Evolutionary conservation across 1,140 invertebrate species (phyloP), one percentile per base, ranked within the genome.

Genomic region (Drosophila arizonae): DNA sequence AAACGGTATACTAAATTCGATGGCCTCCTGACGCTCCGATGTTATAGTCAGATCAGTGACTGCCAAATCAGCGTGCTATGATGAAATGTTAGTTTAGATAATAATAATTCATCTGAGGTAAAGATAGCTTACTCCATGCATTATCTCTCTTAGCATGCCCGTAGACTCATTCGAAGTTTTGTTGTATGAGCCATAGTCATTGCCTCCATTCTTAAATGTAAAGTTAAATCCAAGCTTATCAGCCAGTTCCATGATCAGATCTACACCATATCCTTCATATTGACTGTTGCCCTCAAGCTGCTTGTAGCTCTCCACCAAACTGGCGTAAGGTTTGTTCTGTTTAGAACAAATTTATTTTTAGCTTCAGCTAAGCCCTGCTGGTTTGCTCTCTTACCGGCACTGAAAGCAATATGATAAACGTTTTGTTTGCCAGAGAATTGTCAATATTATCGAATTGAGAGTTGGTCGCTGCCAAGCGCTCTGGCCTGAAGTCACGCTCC

Each of bases 21-120:
- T 96, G 0, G 94, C 96, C 79, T 94, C 94, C 87, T 97, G 95
- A 43, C 98, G 93, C 52, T 95, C 95, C 15, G 96, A 94, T 5
- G 96, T 98, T 74, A 99, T 98, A 0, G 97, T 98, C 50, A 99
- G 93, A 92, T 98, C 97, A 0, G 96, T 96, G 43, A 98, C 95
- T 0, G 96, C 97, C 65, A 98, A 93, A 92, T 98, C 95, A 6
- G 96, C 96, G 77, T 94, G 93, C 90, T 91, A 51, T 0, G 43
- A 61, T 30, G 36, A 68, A 51, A 45, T 33, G 51, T 36, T 28
- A 2, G 41, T 9, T 17, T 26, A 26, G 0, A 26, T 50, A 26
- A 26, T 10, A 13, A 26, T 50, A 24, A 11, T 13, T 50, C 10
- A 50, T 26, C 11, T 50, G 21, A 50, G n/a, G 4, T 43, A 24